Conservation (phyloP, 2,888 invertebrate species). For the Tipula lateralis region DNA sequence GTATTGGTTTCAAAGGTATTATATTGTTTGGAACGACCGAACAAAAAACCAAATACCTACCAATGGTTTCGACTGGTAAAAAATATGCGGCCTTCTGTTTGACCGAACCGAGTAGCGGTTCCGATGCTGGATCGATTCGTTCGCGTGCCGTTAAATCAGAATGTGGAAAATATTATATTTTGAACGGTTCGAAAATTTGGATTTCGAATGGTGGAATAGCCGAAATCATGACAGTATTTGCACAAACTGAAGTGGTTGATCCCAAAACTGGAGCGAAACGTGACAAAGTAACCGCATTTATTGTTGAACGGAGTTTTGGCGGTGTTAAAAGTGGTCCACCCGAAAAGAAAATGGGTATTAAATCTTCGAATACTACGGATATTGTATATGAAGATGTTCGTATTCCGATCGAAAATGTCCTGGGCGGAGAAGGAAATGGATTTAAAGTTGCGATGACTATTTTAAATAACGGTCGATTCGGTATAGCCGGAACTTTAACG, state of each 20-base stretch:
- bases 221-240: conserved; percentile 96
- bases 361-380: conserved; percentile 91
- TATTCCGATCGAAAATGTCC: conserved; percentile 81
- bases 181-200: conserved; percentile 99
- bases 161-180: conserved; percentile 84
- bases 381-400: conserved; percentile 91
- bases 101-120: conserved; percentile 92
- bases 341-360: conserved; percentile 99
- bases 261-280: conserved; percentile 58
- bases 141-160: conserved; percentile 76
- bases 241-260: conserved; percentile 76
- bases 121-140: conserved; percentile 87
- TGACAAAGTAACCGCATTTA: conserved; percentile 86
- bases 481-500: conserved; percentile 90
- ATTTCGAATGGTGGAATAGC: conserved; percentile 96
- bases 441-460: conserved; percentile 92
- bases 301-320: conserved; percentile 90
- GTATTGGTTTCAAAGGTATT: conserved; percentile 92
- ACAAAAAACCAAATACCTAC: conserved; percentile 89
- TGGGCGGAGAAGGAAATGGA: conserved; percentile 82
- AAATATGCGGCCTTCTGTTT: conserved; percentile 87
- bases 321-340: conserved; percentile 90
- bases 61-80: conserved; percentile 76
- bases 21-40: conserved; percentile 81
- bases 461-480: conserved; percentile 93